Evolutionary conservation across 1,140 invertebrate species (phyloP), one percentile per base, ranked within the genome.

Genomic region (Zaprionus kolodkinae): DNA sequence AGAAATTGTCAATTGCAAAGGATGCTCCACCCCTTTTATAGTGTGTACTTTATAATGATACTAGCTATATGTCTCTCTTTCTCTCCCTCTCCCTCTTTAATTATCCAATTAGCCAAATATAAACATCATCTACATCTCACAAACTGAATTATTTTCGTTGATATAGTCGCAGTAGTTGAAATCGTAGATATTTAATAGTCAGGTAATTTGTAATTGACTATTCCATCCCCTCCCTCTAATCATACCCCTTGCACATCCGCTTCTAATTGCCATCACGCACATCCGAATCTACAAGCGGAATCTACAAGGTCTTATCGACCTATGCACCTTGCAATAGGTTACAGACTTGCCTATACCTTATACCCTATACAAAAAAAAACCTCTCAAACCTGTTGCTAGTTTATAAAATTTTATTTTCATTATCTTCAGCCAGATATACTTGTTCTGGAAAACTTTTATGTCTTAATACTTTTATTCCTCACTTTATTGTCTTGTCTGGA

Each of bases 181-280:
- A 43, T 36, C 64, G 45, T 68, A 67, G 36, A 43, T 35, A 57
- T 43, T 60, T 72, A 67, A 68, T 72, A 59, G 63, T 55, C 27
- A 30, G 27, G 27, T 30, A 30, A 30, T 30, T 30, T 1, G 27
- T 40, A 54, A 72, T 68, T 72, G 66, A 40, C 66, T 30, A 13
- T 15, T 6, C 40, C n/a, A 43, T 6, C 25, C 25, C 27, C 10
- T 17, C 40, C 21, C 6, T 6, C 57, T 21, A 21, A 21, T 21
- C 21, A 21, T 21, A n/a, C 5, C 2, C 56, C 6, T 10, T 4
- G 1, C 21, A 25, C 36, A 27, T 21, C 17, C 57, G 35, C 36
- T 13, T 25, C 3, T 54, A 35, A 72, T 60, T 67, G 64, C 63
- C 38, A 64, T 72, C 70, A 72, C 70, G 70, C 70, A 72, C 64